Evolutionary conservation across 2,113 vertebrate species (phyloP), one percentile per base, ranked within the genome.

Genomic region (Prochilodus magdalenae): DNA sequence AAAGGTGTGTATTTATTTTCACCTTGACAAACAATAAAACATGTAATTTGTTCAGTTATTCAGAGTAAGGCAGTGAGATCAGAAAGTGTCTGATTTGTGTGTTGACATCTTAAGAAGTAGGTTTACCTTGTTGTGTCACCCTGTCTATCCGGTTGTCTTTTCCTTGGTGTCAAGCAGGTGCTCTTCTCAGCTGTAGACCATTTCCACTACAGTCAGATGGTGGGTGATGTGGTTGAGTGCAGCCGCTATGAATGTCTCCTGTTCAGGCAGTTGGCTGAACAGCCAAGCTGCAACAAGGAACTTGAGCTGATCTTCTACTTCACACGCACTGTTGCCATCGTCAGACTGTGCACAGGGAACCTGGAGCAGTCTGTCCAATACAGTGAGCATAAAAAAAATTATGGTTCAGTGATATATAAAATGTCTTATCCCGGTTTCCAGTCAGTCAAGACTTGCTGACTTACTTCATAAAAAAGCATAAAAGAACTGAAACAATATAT

Each of bases 301-400:
- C 57, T 47, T 51, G 13, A 3, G 13, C 30, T 84, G 26, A 71
- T 71, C 13, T 5, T 71, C n/a, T 26, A 80, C 72, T 44, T 84
- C 26, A 26, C 51, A 14, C 83, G n/a, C 20, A 72, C 65, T 16
- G 53, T 84, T 49, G 67, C 55, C 27, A 33, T 79, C 5, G 71
- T 80, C 49, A 73, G 59, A 12, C 60, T 84, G 22, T 75, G 60
- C 33, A 49, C 33, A 4, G 83, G 83, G n/a, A 55, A 65, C 51
- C 77, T 84, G 36, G 16, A 57, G n/a, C 49, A 75, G 7, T 74
- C 83, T 30, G 57, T 63, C 51, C 59, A 75, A 20, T 84, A 74
- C 20, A 78, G 83, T 84, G 59, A 75, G 51, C 15, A 49, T 2
- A 71, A n/a, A 10, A 20, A 49, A 49, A 6, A 6, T 36, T 36